Conservation (phyloP, 2,888 invertebrate species). For the Frankliniella fusca region DNA sequence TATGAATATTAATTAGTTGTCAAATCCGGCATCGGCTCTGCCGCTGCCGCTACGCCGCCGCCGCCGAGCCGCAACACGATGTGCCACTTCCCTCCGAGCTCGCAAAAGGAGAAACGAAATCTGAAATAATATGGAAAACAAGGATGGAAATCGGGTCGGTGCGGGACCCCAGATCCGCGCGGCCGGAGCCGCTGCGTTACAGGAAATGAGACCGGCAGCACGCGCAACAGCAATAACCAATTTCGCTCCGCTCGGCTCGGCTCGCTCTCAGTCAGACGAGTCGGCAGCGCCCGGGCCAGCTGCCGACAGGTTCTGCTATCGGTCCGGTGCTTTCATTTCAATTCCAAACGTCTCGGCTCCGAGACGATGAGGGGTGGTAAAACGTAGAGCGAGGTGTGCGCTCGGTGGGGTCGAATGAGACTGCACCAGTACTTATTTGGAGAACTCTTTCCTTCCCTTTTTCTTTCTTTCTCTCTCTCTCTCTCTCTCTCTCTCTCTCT, state of each 20-base stretch:
- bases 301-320: background rate
- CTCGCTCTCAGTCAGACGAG: background rate
- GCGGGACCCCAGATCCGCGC: background rate
- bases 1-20: conserved; percentile 23
- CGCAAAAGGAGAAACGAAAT: too few species aligned
- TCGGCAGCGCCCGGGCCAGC: too few species aligned
- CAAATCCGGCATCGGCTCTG: background rate
- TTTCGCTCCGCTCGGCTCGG: background rate
- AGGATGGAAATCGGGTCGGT: too few species aligned
- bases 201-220: background rate
- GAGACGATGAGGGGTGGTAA: too few species aligned
- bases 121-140: too few species aligned
- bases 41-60: too few species aligned
- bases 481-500: background rate
- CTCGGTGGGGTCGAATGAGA: background rate
- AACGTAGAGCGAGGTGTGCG: background rate
- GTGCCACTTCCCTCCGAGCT: too few species aligned
- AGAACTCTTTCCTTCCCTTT: background rate
- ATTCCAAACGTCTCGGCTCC: too few species aligned
- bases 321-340: too few species aligned
- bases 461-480: background rate
- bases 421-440: background rate
- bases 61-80: too few species aligned
- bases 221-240: background rate
- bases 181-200: background rate